Evolutionary conservation across 2,113 vertebrate genomes (phyloP).

Genomic region (Verasper variegatus): DNA sequence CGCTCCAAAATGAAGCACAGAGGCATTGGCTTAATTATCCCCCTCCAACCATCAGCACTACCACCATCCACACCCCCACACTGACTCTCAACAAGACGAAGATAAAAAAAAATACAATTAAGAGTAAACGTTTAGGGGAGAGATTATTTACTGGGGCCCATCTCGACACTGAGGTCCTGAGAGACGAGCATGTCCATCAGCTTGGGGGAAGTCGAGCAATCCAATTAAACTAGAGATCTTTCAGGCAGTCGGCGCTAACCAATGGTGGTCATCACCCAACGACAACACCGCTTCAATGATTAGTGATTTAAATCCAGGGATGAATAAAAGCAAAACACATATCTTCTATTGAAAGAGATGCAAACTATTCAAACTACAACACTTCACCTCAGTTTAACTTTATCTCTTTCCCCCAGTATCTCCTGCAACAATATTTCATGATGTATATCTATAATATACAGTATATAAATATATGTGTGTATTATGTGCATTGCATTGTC

Average conservation of each 20-base stretch:
- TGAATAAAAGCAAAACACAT: conserved; percentile 36
- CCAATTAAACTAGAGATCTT: conserved; percentile 79
- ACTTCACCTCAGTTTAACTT: no score
- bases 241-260: conserved; percentile 61
- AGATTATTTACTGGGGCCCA: conserved; percentile 82
- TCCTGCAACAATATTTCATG: no score
- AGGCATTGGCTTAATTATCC: conserved; percentile 83
- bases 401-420: no score
- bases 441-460: no score
- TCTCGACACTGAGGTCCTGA: conserved; percentile 73
- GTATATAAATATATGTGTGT: no score
- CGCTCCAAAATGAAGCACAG: conserved; percentile 70
- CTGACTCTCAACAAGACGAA: conserved; percentile 45
- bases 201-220: conserved; percentile 70
- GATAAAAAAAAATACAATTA: conserved; percentile 80
- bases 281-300: conserved; percentile 59
- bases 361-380: conserved; percentile 6
- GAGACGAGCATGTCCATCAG: conserved; percentile 79
- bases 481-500: no score
- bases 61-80: conserved; percentile 21
- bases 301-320: conserved; percentile 24
- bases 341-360: conserved; percentile 7
- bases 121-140: conserved; percentile 75
- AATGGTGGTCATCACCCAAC: conserved; percentile 54
- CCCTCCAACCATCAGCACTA: conserved; percentile 16